These are phyloP conservation scores for Lasioglossum villosulum DNA, from an alignment of 2,888 invertebrate genomes.

Conservation along the genomic window DNA sequence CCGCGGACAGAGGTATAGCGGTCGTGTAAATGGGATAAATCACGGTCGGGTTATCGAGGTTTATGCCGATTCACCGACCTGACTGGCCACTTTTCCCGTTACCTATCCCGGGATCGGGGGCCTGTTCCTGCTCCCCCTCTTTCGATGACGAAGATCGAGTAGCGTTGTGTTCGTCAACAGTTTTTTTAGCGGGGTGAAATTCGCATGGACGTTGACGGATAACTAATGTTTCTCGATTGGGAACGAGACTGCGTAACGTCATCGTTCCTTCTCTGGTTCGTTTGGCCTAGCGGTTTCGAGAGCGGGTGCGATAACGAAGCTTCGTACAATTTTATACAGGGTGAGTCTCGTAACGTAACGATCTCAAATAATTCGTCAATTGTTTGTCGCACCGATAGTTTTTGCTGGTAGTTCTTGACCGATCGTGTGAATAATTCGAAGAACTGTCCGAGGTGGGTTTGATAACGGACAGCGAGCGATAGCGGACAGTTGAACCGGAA, in stretches of 20 bases:
- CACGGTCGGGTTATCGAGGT: constrained; percentile 6
- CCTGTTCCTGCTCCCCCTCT: not conserved
- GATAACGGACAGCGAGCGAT: constrained; percentile 20
- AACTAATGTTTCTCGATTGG: not conserved
- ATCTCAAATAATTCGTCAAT: too few relatives aligned
- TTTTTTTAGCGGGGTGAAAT: not conserved
- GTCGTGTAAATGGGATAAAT: constrained; percentile 35
- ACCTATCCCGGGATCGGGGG: not conserved
- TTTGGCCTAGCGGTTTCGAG: not conserved
- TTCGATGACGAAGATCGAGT: not conserved
- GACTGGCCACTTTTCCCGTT: constrained; percentile 9
- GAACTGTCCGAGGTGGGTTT: not conserved
- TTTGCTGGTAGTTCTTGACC: not conserved
- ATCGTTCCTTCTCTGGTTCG: not conserved
- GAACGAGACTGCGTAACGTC: not conserved
- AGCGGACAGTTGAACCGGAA: constrained; percentile 20
- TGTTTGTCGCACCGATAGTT: too few relatives aligned
- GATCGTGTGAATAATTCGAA: not conserved
- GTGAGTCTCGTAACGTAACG: too few relatives aligned
- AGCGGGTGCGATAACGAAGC: not conserved
- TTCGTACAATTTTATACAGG: not conserved
- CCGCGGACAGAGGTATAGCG: not conserved
- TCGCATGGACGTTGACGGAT: not conserved
- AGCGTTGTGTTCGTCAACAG: not conserved
- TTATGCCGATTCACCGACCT: not conserved